Evolutionary conservation across 37 sponge, comb jelly and placozoan species (phyloP).

Genomic region (Agelas oroides): DNA sequence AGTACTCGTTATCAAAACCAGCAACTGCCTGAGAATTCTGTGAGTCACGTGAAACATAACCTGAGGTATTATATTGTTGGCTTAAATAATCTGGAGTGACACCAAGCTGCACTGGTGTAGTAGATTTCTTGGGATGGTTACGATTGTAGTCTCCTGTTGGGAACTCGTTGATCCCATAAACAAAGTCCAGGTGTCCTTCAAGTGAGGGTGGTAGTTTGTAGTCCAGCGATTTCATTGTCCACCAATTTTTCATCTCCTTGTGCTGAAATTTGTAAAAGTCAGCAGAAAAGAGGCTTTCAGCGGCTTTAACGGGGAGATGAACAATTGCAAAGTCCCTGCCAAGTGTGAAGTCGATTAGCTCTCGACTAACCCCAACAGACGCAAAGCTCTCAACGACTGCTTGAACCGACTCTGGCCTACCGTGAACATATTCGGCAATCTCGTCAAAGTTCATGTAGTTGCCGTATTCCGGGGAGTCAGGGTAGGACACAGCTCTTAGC

Average conservation of each 20-base stretch:
- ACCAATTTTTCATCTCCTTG: not conserved
- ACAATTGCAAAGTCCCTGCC: conserved; percentile 75
- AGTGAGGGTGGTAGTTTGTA: conserved; percentile 45
- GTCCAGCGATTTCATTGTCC: conserved; percentile 15
- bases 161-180: conserved; percentile 69
- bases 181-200: conserved; percentile 66
- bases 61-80: conserved; percentile 78
- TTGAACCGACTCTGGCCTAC: conserved; percentile 58
- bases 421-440: conserved; percentile 73
- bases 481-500: conserved; percentile 77
- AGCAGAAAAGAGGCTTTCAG: conserved; percentile 58
- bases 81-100: conserved; percentile 62
- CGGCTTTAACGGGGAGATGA: conserved; percentile 22
- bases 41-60: conserved; percentile 52
- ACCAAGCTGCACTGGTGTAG: not conserved
- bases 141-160: conserved; percentile 18
- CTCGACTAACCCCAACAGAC: conserved; percentile 20
- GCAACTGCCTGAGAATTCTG: conserved; percentile 89
- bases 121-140: not conserved
- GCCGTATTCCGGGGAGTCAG: conserved; percentile 78
- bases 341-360: conserved; percentile 50
- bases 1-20: conserved; percentile 87
- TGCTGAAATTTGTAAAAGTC: conserved; percentile 40
- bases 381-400: conserved; percentile 17
- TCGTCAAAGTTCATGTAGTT: conserved; percentile 82